A percentile compares a stretch with the other conserved stretches of the same genome.
phyloP scores from a whole-genome alignment of 2,888 invertebrate genomes.

The Morinoia aosen region DNA sequence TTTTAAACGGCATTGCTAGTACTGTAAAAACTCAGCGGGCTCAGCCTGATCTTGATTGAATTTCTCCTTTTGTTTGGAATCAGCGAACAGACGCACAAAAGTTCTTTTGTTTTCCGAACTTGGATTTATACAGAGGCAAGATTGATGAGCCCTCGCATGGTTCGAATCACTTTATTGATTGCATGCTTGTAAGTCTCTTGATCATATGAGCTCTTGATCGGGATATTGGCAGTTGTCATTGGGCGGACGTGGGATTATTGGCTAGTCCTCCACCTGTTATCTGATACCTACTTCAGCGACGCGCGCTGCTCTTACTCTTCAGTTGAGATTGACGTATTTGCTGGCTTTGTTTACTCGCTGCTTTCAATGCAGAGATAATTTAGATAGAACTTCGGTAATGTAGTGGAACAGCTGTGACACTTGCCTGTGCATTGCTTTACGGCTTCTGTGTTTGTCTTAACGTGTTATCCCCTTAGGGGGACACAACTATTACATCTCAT shows the following conservation, averaged over 20 bases:
- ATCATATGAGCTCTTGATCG: constrained; percentile 23
- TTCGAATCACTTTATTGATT: constrained; percentile 13
- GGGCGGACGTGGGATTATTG: background rate
- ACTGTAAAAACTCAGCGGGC: background rate
- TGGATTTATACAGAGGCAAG: background rate
- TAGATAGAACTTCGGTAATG: too few relatives aligned
- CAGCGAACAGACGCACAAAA: background rate
- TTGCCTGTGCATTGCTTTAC: too few relatives aligned
- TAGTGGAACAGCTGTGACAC: too few relatives aligned
- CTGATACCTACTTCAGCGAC: background rate
- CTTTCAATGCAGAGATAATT: background rate
- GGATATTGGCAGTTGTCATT: constrained; percentile 34
- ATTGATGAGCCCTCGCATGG: constrained; percentile 7
- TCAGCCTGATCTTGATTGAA: background rate
- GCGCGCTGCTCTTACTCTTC: background rate
- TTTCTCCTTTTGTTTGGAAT: background rate
- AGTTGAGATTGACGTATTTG: background rate
- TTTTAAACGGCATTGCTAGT: background rate
- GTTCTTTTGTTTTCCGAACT: constrained; percentile 8
- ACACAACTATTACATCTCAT: too few relatives aligned
- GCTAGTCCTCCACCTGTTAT: background rate
- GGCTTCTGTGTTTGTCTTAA: too few relatives aligned
- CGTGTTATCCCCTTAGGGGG: too few relatives aligned
- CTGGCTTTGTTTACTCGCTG: background rate
- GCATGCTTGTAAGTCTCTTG: constrained; percentile 5